Conservation (phyloP, 2,113 vertebrate species). For the Phylloscopus whistleri region DNA sequence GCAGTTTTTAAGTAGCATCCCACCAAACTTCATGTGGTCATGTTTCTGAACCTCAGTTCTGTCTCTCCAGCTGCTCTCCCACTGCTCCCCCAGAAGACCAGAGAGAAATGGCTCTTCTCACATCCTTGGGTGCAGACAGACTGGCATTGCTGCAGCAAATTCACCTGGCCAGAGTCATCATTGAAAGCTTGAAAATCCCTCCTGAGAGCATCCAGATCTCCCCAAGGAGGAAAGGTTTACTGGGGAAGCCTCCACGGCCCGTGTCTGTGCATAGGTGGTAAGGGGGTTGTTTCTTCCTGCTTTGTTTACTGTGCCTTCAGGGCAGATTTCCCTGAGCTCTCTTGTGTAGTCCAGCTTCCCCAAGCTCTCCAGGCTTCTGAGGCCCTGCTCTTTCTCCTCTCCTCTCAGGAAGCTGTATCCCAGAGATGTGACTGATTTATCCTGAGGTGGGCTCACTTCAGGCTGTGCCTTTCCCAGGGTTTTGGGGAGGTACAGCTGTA, state of each 20-base stretch:
- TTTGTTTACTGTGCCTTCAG: background rate
- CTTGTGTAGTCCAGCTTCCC: background rate
- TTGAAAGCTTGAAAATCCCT: conserved; percentile 79
- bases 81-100: background rate
- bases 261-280: conserved; percentile 79
- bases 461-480: background rate
- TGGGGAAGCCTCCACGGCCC: conserved; percentile 77
- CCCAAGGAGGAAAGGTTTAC: conserved; percentile 55
- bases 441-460: background rate
- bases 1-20: background rate
- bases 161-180: conserved; percentile 74
- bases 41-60: background rate
- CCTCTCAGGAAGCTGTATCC: background rate
- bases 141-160: conserved; percentile 76
- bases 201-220: conserved; percentile 43
- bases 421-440: background rate
- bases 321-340: background rate
- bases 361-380: background rate
- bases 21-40: background rate
- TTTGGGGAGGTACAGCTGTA: background rate
- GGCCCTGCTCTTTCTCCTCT: background rate
- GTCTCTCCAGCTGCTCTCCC: conserved; percentile 21
- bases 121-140: conserved; percentile 71
- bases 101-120: background rate
- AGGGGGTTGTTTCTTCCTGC: background rate